Base-by-base conservation (phyloP, 2,888 invertebrate genomes). In the Deilephila porcellus region DNA sequence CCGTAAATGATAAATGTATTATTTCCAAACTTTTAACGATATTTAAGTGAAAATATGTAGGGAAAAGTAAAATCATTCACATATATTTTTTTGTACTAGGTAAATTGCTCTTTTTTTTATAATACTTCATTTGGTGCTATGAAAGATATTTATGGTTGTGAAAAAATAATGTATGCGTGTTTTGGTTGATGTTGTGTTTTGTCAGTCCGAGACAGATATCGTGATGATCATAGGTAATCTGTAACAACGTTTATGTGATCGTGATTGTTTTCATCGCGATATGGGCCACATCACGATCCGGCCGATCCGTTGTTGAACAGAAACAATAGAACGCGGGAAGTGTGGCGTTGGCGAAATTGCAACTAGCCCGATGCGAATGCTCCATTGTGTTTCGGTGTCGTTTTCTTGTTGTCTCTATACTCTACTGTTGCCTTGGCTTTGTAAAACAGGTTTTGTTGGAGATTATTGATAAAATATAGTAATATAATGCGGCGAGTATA, bases 211-310 rank as follows among this genome's bases (percentile, higher is more conserved):
- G 73, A 73, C 73, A 78, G 74, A 78, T 76, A 78, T 85, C 82
- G 81, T 83, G 84, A 83, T 81, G 76, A 82, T 82, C 81, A 77
- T 60, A 78, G n/a, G 81, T 79, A 81, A 77, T 86, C 83, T 87
- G 88, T 86, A 86, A 87, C 87, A 84, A 71, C 83, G 83, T 85
- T 82, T 75, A 79, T 75, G 78, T 67, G 82, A 83, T 90, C 91
- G 91, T 92, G 91, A 88, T 88, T 79, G 88, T 89, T 91, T 92
- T 90, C 91, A 91, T 90, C 90, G 84, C 82, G 91, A 90, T 91
- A 90, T 60, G 29, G 63, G 34, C 63, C 53, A 85, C 86, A 85
- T 89, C 89, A 90, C 90, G 90, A 74, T 62, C 56, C 37, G 14
- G n/a, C 34, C 63, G 53, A 56, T 20, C 34, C 45, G 60, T 60